These are phyloP conservation scores for Holothuria scabra DNA, from an alignment of 53 echinoderm and acorn worm species.

Conservation along the genomic window DNA sequence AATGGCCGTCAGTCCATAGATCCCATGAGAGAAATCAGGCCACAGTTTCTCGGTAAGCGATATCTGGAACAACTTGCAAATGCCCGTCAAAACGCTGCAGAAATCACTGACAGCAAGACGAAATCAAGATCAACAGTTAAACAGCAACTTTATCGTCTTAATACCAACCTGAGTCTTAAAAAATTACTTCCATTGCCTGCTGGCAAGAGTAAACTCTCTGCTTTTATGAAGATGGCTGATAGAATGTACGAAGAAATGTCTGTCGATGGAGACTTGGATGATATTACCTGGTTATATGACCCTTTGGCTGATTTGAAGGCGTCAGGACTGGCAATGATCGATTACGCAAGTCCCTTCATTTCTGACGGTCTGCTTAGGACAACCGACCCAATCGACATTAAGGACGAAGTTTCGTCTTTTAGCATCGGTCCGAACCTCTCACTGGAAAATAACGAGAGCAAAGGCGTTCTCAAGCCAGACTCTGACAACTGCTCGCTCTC, in stretches of 20 bases:
- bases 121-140: background rate
- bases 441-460: too few relatives aligned
- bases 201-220: slow-evolving; percentile 2
- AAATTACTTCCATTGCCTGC: background rate
- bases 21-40: background rate
- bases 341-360: background rate
- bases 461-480: too few relatives aligned
- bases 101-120: background rate
- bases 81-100: background rate
- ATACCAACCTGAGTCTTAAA: background rate
- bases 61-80: background rate
- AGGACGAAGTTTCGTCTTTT: too few relatives aligned
- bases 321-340: slow-evolving; percentile 4
- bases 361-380: too few relatives aligned
- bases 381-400: too few relatives aligned
- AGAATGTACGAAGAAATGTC: slow-evolving; percentile 5
- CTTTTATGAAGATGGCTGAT: slow-evolving; percentile 5
- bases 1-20: too few relatives aligned
- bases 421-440: too few relatives aligned
- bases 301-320: background rate
- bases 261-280: background rate
- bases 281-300: background rate
- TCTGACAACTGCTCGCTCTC: too few relatives aligned
- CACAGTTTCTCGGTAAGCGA: background rate
- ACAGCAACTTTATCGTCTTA: too few relatives aligned